Evolutionary conservation across 2,797 vertebrate genomes (phyloP).

Genomic region (Pristis pectinata): DNA sequence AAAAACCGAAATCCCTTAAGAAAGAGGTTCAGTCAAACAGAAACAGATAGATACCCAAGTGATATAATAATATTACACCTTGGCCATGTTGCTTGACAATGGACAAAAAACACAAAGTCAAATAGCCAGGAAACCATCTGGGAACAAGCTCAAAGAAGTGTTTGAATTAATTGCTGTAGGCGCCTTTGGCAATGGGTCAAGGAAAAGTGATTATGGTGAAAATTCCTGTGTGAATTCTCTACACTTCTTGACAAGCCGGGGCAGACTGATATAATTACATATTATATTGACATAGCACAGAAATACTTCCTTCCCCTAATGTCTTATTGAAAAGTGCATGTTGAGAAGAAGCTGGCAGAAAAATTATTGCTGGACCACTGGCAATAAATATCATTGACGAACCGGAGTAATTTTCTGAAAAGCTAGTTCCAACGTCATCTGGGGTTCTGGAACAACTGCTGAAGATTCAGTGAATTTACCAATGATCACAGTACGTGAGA

Average conservation of each 20-base stretch:
- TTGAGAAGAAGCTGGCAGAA: background rate
- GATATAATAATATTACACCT: background rate
- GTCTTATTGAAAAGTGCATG: background rate
- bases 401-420: background rate
- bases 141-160: background rate
- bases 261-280: background rate
- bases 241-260: background rate
- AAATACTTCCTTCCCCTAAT: background rate
- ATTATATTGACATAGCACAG: background rate
- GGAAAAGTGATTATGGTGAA: slow-evolving; percentile 21
- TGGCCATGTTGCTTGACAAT: background rate
- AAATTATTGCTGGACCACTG: too few species aligned
- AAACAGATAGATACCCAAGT: background rate
- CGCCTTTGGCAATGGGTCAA: slow-evolving; percentile 3
- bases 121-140: background rate
- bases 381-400: background rate
- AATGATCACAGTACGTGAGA: background rate
- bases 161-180: background rate
- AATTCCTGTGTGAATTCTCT: background rate
- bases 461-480: background rate
- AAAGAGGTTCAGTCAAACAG: background rate
- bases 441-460: background rate
- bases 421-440: background rate
- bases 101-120: background rate
- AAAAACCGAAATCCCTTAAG: background rate